Base-by-base conservation (phyloP, 2,797 vertebrate genomes). In the Calcarius lapponicus region DNA sequence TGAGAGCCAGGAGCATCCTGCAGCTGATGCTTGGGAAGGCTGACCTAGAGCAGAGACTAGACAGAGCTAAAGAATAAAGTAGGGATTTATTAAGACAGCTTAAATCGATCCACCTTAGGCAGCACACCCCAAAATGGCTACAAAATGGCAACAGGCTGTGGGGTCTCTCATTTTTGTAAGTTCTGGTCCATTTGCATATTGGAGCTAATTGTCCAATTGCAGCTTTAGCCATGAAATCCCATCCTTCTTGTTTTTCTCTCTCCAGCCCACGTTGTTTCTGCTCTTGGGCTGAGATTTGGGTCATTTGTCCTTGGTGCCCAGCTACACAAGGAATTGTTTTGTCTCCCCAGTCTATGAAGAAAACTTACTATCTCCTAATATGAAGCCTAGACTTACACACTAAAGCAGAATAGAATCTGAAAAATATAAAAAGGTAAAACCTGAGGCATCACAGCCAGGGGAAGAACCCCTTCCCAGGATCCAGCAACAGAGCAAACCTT, bases 301-400 rank as follows among this genome's bases (percentile, higher is more conserved):
- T 38, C 57, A 28, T 13, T 19, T 28, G 57, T 17, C 25, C 57
- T 19, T 19, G 36, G 17, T 28, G 17, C 25, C 26, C 57, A 60
- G 57, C 36, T 28, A 10, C 1, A 38, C 36, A 28, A 38, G 57
- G 57, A 38, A 38, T 28, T 60, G 34, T 19, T 60, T 60, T 38
- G 12, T 60, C 57, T 38, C 11, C 57, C 57, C 3, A 7, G 36
- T 38, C 57, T 28, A 2, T 60, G 57, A 19, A 60, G 8, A 38
- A 1, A 60, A 17, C 4, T 60, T 2, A 19, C 25, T 1, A 9
- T 28, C 17, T 1, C 25, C 25, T 28, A 7, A 19, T 28, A 19
- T 13, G 36, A 38, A 38, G 4, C 57, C 36, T 1, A 13, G 57
- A 38, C 11, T 5, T 5, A 28, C 17, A 13, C 25, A 38, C 12